Percentiles rank a stretch among this genome's conserved stretches.
These are phyloP conservation scores for Ariolimax columbianus DNA, from an alignment of 2,888 invertebrate genomes.

Conservation along the genomic window DNA sequence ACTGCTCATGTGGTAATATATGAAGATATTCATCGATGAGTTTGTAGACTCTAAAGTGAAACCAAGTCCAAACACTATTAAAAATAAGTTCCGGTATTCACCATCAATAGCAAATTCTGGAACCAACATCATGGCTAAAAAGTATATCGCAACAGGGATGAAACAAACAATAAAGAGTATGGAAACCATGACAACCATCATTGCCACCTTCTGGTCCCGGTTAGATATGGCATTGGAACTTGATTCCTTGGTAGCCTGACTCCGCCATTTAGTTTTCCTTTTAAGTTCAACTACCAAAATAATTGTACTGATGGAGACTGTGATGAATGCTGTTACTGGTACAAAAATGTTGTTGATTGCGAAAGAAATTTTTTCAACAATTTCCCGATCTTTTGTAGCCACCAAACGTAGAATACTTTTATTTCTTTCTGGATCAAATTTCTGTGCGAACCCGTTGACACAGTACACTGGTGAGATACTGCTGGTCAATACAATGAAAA, in stretches of 20 bases:
- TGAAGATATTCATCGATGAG: conserved; percentile 9
- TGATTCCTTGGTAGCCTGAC: too few species aligned
- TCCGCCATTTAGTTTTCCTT: background rate
- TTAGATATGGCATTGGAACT: background rate
- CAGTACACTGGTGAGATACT: background rate
- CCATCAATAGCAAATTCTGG: background rate
- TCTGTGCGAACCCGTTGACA: background rate
- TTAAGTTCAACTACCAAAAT: background rate
- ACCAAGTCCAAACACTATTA: background rate
- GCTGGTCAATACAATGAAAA: background rate
- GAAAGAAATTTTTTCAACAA: background rate
- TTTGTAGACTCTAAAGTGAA: background rate
- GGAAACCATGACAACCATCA: background rate
- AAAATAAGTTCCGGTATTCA: background rate
- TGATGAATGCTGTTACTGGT: background rate
- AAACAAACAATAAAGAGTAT: background rate
- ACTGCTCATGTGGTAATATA: conserved; percentile 19
- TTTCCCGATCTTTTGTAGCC: background rate
- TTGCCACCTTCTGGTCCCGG: background rate
- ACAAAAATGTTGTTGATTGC: background rate
- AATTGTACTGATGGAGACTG: background rate
- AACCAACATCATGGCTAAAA: background rate
- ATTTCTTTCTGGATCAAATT: background rate
- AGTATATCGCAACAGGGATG: background rate
- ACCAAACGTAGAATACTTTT: background rate